phyloP scores from a whole-genome alignment of 2,888 invertebrate genomes.

The Aphidoletes aphidimyza region DNA sequence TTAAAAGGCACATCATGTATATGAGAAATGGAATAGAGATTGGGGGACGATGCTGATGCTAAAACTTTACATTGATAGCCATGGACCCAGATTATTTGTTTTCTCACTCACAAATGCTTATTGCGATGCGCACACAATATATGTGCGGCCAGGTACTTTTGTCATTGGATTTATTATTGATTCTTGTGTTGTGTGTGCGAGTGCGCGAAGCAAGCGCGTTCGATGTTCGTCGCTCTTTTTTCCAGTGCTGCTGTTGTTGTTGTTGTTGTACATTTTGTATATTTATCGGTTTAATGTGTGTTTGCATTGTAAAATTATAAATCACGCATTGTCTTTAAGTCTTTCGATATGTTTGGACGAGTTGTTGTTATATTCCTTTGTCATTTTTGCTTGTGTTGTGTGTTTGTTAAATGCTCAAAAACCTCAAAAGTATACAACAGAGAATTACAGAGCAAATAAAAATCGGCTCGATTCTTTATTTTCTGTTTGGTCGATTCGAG shows the following conservation, averaged over 20 bases:
- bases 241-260: background rate
- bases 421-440: background rate
- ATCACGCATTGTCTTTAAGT: constrained; percentile 47
- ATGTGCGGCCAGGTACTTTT: constrained; percentile 1
- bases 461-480: background rate
- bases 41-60: background rate
- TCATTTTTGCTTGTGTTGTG: constrained; percentile 1
- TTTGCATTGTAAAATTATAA: constrained; percentile 54
- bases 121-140: background rate
- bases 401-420: constrained; percentile 44
- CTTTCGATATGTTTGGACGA: background rate
- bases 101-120: constrained; percentile 7
- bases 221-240: background rate
- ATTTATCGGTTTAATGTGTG: constrained; percentile 53
- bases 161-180: constrained; percentile 10
- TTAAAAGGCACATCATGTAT: background rate
- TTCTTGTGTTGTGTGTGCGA: background rate
- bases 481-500: no score
- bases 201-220: no score
- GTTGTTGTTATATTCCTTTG: background rate
- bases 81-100: constrained; percentile 17
- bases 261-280: constrained; percentile 18
- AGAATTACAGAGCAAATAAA: background rate
- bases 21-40: background rate
- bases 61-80: background rate